Evolutionary conservation across 2,888 invertebrate species (phyloP), one percentile per base, ranked within the genome.

Genomic region (Bellardia pandia): DNA sequence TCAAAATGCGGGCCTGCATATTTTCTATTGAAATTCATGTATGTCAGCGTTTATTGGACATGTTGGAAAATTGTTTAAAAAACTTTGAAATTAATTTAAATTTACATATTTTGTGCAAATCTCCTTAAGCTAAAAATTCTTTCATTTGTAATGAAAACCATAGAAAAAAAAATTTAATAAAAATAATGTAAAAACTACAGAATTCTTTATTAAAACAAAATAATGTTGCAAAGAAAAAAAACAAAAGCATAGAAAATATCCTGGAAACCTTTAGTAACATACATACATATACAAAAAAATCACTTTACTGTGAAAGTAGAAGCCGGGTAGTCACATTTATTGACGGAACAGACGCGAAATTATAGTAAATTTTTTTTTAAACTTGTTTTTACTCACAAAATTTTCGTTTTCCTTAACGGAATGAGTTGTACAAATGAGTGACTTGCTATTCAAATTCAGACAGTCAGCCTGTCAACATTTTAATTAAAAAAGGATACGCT

Each of bases 401-500:
- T 33, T 45, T 66, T 62, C 8, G 42, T 37, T 72, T 62, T 68
- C 40, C 13, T 23, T 42, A 9, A 11, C 40, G 42, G 14, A 66
- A n/a, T 56, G 48, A 53, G 81, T 66, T 71, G 77, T 53, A 76
- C 71, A 77, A 83, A 78, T 79, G 83, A 81, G 56, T 85, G 87
- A 85, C 85, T 87, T 81, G 87, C 87, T 85, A 87, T 87, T 87
- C 87, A 87, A 87, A 87, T 87, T 81, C 71, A 69, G 84, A 79
- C 85, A 72, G 85, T 85, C 85, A 86, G 88, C 93, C 93, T 93
- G 93, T 93, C 93, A 93, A 93, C 93, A 93, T 93, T 93, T 93
- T 93, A 93, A 93, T 93, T 93, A 93, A 93, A 93, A 93, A 93
- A 93, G 93, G 93, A 92, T 93, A 91, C 92, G 93, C 88, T 87